Evolutionary conservation across 2,888 invertebrate species (phyloP), one percentile per base, ranked within the genome.

Genomic region (Lithodes maja): DNA sequence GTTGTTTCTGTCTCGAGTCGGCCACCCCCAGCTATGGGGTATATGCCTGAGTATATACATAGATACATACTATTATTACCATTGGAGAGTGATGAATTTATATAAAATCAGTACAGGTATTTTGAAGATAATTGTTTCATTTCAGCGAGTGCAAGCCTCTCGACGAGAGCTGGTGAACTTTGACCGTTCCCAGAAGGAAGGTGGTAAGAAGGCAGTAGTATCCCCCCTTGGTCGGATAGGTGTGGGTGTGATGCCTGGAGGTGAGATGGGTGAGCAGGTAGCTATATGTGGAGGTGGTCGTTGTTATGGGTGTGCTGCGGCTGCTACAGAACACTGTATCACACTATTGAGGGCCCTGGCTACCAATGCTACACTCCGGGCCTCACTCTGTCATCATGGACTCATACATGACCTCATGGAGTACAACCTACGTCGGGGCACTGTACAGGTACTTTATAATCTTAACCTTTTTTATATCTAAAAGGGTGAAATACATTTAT

Each of bases 301-400:
- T 86, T 95, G 95, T 92, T 95, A 94, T 92, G 95, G 95, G 5
- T 95, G 95, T 93, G 94, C 98, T 1, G 96, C 97, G 86, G 96
- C 99, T 1, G 97, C 98, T 74, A 97, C 98, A 0, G 98, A 98
- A 93, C 98, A 98, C 93, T 99, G 99, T 93, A 95, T 99, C 55
- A 98, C 98, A 0, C 94, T 99, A 78, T 94, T 99, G 83, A 95
- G 98, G 74, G 98, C 98, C 61, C 95, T 99, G 92, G 98, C 98
- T 3, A 97, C 96, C 3, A 97, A 96, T 93, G 95, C 95, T 1
- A 95, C 95, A 2, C 96, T 97, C 53, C 95, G 97, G 89, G 95
- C 96, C 90, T 95, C 96, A 0, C 94, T 98, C 1, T 97, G 97
- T 93, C 95, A 96, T 81, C 97, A 97, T 94, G 98, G 98, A 0